phyloP scores from a whole-genome alignment of 2,888 invertebrate genomes.

The Calameuta pallipes region DNA sequence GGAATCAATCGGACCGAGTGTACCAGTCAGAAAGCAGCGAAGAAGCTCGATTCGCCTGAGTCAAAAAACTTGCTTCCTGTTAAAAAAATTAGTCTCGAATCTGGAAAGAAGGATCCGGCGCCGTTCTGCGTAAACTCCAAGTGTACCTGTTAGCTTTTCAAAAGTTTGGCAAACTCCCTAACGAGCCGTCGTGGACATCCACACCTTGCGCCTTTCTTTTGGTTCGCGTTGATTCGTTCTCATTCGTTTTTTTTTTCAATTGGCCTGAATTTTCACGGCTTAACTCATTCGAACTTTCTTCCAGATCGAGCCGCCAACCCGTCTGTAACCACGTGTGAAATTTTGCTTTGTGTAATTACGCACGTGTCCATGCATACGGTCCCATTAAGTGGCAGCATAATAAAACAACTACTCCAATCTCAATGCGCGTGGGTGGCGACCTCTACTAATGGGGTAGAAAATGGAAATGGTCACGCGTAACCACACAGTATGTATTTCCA shows the following conservation, averaged over 20 bases:
- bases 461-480: not conserved
- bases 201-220: not conserved
- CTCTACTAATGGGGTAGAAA: not conserved
- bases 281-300: not conserved
- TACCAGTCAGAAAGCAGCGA: too few relatives aligned
- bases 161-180: not conserved
- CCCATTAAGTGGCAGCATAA: not conserved
- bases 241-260: not conserved
- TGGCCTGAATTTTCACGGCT: not conserved
- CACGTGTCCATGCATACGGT: not conserved
- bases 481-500: not conserved
- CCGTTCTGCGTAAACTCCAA: not conserved
- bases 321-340: not conserved
- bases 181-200: not conserved
- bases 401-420: not conserved
- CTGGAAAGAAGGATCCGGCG: not conserved
- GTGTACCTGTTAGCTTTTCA: not conserved
- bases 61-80: not conserved
- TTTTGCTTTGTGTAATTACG: not conserved
- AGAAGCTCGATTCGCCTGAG: not conserved
- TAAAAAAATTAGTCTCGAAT: not conserved
- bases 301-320: not conserved
- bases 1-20: too few relatives aligned
- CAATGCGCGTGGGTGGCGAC: not conserved
- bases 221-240: not conserved